Base-by-base conservation (phyloP, 2,113 vertebrate species). In the Mobula birostris region DNA sequence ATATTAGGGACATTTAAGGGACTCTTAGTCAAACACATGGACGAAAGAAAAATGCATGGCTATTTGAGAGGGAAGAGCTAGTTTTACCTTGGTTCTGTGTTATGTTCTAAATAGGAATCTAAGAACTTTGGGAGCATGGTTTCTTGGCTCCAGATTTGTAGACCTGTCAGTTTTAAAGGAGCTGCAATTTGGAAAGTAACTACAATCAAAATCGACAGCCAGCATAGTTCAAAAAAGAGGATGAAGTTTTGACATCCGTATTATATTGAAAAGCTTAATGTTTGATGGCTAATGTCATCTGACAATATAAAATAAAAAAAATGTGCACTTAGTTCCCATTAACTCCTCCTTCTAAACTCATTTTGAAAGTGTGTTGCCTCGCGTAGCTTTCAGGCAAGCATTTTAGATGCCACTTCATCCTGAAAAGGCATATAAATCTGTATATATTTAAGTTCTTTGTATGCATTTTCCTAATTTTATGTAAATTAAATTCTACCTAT, bases 271-370 rank as follows among this genome's bases (percentile, higher is more conserved):
- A 93, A 36, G 36, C 40, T 27, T 74, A 72, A 74, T 74, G 68
- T 76, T 93, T 93, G 70, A 93, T 93, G 91, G 91, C 91, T 93
- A 70, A 93, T 93, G 91, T 72, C 68, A 93, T 74, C 68, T 93
- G 91, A 76, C 40, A 93, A 93, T 93, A 93, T 93, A 56, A 93
- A 93, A 93, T 93, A 74, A 93, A 61, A 61, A 92, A 29, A 93
- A 74, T 76, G 68, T 93, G 68, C 91, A 93, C 91, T 93, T 74
- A 93, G 68, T 93, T 76, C 36, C 63, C 70, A 93, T 93, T 93
- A 74, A 56, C 19, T 29, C 36, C 36, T 93, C 70, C 70, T 93
- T 93, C 70, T 12, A 56, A 74, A 19, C 70, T 93, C 70, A 40
- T 93, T 63, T 72, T 93, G 68, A 74, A 93, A 93, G 36, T 32